Percentiles rank a stretch among this genome's conserved stretches.
Evolutionary conservation across 2,113 vertebrate genomes (phyloP).

Genomic region (Brachypteracias leptosomus): DNA sequence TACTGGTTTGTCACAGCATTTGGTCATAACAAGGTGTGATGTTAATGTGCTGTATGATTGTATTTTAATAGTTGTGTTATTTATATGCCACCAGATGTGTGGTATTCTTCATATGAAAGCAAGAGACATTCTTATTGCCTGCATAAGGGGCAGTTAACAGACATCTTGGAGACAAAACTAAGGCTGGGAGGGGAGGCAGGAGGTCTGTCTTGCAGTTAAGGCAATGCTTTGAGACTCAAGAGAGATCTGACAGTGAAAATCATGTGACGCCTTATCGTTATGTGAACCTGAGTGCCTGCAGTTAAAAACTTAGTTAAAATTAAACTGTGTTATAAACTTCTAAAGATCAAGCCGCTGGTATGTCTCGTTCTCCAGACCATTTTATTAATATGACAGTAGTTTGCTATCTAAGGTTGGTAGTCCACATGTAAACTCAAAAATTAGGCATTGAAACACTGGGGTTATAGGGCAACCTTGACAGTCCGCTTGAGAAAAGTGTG

Average conservation of each 20-base stretch:
- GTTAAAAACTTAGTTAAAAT: background rate
- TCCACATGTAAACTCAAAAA: background rate
- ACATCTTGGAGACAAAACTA: fast-evolving
- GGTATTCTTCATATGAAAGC: background rate
- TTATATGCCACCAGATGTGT: background rate
- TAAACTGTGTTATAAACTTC: background rate
- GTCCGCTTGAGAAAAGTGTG: background rate
- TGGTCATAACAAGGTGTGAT: background rate
- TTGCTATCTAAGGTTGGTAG: background rate
- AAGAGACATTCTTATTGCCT: background rate
- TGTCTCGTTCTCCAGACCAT: background rate
- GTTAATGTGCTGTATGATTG: background rate
- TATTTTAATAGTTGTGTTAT: background rate
- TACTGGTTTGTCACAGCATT: background rate
- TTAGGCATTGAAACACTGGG: background rate
- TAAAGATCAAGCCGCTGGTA: background rate
- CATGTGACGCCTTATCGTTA: background rate
- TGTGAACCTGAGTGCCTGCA: background rate
- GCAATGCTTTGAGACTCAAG: background rate
- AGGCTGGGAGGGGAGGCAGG: background rate
- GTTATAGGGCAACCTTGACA: background rate
- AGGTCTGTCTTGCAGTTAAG: background rate
- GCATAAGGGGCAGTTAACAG: background rate
- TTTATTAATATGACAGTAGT: background rate
- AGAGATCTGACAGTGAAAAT: background rate